Percentiles rank a stretch among this genome's conserved stretches.
Evolutionary conservation across 2,888 invertebrate species (phyloP).

Genomic region (Drosophila infuscata): DNA sequence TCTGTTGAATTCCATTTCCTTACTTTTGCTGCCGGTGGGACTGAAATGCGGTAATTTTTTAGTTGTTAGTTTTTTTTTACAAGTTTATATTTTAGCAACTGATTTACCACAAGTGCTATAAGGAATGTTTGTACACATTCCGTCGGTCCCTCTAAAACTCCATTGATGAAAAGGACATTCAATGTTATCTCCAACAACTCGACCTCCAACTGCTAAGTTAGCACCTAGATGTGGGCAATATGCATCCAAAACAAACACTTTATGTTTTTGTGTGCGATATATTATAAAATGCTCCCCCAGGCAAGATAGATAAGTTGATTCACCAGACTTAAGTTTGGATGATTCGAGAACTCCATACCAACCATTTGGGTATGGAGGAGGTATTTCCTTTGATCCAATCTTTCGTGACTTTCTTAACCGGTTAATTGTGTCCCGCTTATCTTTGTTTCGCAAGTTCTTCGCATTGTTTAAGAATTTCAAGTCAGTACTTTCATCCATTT

Average conservation of each 20-base stretch:
- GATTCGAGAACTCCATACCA: conserved; percentile 94
- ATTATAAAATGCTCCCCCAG: conserved; percentile 91
- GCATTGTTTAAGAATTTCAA: conserved; percentile 32
- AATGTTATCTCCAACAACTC: conserved; percentile 91
- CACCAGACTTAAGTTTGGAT: conserved; percentile 86
- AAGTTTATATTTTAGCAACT: background rate
- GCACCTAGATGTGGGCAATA: conserved; percentile 97
- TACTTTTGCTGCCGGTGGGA: conserved; percentile 89
- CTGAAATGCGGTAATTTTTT: conserved; percentile 84
- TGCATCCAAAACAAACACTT: conserved; percentile 90
- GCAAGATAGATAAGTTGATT: conserved; percentile 88
- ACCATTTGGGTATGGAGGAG: conserved; percentile 95
- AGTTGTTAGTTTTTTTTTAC: background rate
- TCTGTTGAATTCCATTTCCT: conserved; percentile 90
- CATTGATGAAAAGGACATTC: conserved; percentile 96
- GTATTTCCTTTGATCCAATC: conserved; percentile 87
- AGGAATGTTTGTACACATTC: conserved; percentile 91
- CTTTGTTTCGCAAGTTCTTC: conserved; percentile 7
- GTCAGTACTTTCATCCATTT: conserved; percentile 68
- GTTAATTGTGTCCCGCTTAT: conserved; percentile 81
- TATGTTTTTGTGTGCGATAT: conserved; percentile 88
- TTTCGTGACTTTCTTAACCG: conserved; percentile 86
- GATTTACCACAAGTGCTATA: conserved; percentile 86
- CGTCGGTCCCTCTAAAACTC: conserved; percentile 91
- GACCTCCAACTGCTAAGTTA: conserved; percentile 92